Conservation (phyloP, 2,113 vertebrate species). For the Corythornis vintsioides region DNA sequence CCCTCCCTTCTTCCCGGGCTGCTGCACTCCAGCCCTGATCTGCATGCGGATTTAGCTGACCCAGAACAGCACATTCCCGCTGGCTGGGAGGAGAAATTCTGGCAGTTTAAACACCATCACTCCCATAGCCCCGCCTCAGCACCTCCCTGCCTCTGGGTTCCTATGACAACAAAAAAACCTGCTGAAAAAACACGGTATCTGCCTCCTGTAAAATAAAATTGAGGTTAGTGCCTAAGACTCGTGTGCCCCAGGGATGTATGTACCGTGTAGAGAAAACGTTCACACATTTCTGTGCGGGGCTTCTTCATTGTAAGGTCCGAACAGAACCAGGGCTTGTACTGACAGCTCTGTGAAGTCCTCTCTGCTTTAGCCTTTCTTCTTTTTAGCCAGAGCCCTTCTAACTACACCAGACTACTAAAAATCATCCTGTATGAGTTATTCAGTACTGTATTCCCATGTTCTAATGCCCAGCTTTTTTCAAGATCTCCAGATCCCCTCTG, state of each 20-base stretch:
- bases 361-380: not conserved
- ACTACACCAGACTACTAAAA: accelerated
- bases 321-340: not conserved
- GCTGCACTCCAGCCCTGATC: not conserved
- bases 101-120: not conserved
- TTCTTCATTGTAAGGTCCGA: not conserved
- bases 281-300: accelerated
- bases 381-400: not conserved
- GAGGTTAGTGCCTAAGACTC: not conserved
- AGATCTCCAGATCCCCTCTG: accelerated
- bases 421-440: accelerated
- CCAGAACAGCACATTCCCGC: not conserved
- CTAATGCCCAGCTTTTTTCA: not conserved
- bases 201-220: not conserved
- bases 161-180: not conserved
- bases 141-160: not conserved
- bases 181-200: not conserved
- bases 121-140: not conserved
- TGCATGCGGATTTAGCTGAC: not conserved
- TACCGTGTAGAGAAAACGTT: not conserved
- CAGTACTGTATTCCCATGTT: accelerated
- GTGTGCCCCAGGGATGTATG: not conserved
- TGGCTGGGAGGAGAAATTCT: not conserved
- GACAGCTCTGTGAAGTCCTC: not conserved
- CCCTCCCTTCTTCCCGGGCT: not conserved